These are phyloP conservation scores for Nicator chloris DNA, from an alignment of 2,113 vertebrate species.

Conservation along the genomic window DNA sequence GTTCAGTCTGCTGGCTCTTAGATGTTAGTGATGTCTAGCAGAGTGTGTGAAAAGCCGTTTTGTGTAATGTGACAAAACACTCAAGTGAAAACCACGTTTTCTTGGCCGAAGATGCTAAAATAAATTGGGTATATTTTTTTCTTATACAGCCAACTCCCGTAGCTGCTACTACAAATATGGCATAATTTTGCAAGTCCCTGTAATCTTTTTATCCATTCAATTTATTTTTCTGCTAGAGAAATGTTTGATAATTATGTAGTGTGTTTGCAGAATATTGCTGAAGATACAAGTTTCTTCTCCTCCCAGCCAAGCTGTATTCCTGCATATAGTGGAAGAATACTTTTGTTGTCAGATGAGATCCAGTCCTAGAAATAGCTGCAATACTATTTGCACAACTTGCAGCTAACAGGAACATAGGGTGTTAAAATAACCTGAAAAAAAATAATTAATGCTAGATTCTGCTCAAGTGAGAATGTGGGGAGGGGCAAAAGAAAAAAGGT, in stretches of 20 bases:
- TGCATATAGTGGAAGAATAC: not conserved
- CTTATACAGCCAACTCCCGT: not conserved
- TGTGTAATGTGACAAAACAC: not conserved
- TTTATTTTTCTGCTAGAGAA: not conserved
- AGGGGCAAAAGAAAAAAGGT: not conserved
- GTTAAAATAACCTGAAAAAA: not conserved
- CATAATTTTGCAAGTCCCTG: not conserved
- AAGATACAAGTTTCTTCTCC: not conserved
- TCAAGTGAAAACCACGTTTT: not conserved
- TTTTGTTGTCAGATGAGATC: not conserved
- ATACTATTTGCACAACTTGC: not conserved
- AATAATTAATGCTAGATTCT: not conserved
- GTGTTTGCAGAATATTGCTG: not conserved
- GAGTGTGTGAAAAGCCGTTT: not conserved
- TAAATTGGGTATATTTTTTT: not conserved
- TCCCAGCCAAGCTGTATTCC: not conserved
- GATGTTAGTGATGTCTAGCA: not conserved
- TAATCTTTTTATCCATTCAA: not conserved
- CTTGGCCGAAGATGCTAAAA: not conserved
- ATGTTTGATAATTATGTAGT: not conserved
- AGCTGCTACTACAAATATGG: not conserved
- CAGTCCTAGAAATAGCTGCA: not conserved
- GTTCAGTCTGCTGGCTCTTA: not conserved
- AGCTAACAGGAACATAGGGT: not conserved
- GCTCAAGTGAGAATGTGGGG: not conserved